Percentiles rank a stretch among this genome's conserved stretches.
Evolutionary conservation across 1,140 invertebrate species (phyloP).

Genomic region (Pissodes strobi): DNA sequence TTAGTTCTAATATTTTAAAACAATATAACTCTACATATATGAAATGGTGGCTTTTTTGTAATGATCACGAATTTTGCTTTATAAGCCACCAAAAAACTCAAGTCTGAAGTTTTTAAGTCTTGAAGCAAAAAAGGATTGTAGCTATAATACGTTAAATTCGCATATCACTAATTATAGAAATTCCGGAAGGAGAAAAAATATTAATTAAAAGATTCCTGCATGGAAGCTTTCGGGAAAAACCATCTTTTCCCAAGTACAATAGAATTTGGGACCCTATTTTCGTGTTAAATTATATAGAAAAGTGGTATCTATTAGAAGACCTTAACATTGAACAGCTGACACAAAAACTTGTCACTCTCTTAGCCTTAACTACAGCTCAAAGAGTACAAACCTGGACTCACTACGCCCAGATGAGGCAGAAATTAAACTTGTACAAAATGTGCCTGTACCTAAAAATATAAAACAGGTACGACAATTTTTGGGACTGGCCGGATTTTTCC

Average conservation of each 20-base stretch:
- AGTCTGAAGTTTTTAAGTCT: neutral
- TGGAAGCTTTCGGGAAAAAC: no score
- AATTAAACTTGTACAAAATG: no score
- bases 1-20: conserved; percentile 2
- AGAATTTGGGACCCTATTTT: neutral
- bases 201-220: no score
- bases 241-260: neutral
- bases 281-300: neutral
- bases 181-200: conserved; percentile 3
- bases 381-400: conserved; percentile 6
- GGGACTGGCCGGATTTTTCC: no score
- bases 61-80: neutral
- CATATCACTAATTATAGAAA: no score
- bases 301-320: conserved; percentile 5
- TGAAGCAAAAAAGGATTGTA: neutral
- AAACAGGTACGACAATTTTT: no score
- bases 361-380: neutral
- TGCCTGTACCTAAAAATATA: no score
- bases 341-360: conserved; percentile 20
- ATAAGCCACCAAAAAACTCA: conserved; percentile 5
- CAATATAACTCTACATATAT: conserved; percentile 1
- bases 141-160: conserved; percentile 3
- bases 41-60: no score
- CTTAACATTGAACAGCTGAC: neutral
- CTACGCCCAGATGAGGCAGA: no score